Evolutionary conservation across 2,888 invertebrate species (phyloP), one percentile per base, ranked within the genome.

Genomic region (Dugesia japonica): DNA sequence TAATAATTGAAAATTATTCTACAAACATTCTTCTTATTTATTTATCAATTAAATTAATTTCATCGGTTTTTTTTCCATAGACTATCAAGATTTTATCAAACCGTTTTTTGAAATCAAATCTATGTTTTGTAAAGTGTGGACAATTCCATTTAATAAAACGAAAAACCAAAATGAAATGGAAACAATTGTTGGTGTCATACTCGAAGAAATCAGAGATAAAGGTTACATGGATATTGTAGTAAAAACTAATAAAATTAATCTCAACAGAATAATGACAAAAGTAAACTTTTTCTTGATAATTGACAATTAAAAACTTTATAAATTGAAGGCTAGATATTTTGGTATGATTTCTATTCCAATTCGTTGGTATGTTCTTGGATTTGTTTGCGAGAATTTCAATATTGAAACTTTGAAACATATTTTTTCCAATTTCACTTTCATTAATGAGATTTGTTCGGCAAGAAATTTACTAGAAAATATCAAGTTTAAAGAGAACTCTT

Each of bases 71-170:
- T 31, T 31, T 7, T 13, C 7, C 17, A 56, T 56, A 56, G 56
- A 56, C 17, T 56, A 56, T n/a, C 56, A 56, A 56, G 17, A 56
- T n/a, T 56, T 56, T 23, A 56, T 56, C 56, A 56, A 56, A n/a
- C 56, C 56, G 1, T 56, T 56, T n/a, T 56, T 56, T 56, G 56
- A 56, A 56, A 56, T 56, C 56, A 56, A 56, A 56, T 56, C 56
- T 23, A 4, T 56, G n/a, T 56, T 56, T n/a, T 9, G 20, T 20
- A 56, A 56, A 56, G 23, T 56, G 1, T 56, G 56, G 56, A 56
- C 56, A n/a, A 56, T 56, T 56, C 56, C 56, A 56, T 23, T 23
- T 56, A 56, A 56, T 56, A 20, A 1, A 4, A 9, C 56, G 7
- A n/a, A 13, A n/a, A 56, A 56, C 23, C n/a, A 23, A 56, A 23